Evolutionary conservation across 2,888 invertebrate species (phyloP).

Genomic region (Clepsis dumicolana): DNA sequence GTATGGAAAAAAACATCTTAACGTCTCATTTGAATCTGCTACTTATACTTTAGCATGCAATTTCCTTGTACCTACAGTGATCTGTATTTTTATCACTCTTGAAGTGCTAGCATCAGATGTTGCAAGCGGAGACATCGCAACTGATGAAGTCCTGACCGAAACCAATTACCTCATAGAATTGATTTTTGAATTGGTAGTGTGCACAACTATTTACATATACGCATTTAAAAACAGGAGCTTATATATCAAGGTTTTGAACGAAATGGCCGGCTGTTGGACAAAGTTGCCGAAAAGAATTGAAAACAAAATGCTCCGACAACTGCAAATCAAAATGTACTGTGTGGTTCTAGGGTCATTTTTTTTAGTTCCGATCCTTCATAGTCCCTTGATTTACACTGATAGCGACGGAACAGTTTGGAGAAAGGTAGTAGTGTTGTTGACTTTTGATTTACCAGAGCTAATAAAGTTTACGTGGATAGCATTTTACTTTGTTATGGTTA

Average conservation of each 20-base stretch:
- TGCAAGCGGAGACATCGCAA: neutral
- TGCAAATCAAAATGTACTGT: conserved; percentile 22
- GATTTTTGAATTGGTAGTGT: neutral
- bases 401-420: conserved; percentile 4
- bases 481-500: conserved; percentile 30
- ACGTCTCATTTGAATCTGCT: conserved; percentile 18
- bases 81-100: conserved; percentile 22
- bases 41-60: conserved; percentile 2
- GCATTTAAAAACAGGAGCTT: conserved; percentile 9
- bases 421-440: conserved; percentile 15
- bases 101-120: conserved; percentile 5
- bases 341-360: conserved; percentile 12
- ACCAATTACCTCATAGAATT: conserved; percentile 22
- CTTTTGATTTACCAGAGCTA: conserved; percentile 34
- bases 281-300: conserved; percentile 16
- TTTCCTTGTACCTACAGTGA: neutral
- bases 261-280: conserved; percentile 17
- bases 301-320: conserved; percentile 10
- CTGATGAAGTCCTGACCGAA: conserved; percentile 9
- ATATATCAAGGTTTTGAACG: conserved; percentile 26
- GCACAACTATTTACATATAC: conserved; percentile 10
- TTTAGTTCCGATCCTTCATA: conserved; percentile 4
- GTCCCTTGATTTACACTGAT: conserved; percentile 4
- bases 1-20: conserved; percentile 1
- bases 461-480: conserved; percentile 37